Evolutionary conservation across 2,888 invertebrate species (phyloP), one percentile per base, ranked within the genome.

Genomic region (Epinotia ramella): DNA sequence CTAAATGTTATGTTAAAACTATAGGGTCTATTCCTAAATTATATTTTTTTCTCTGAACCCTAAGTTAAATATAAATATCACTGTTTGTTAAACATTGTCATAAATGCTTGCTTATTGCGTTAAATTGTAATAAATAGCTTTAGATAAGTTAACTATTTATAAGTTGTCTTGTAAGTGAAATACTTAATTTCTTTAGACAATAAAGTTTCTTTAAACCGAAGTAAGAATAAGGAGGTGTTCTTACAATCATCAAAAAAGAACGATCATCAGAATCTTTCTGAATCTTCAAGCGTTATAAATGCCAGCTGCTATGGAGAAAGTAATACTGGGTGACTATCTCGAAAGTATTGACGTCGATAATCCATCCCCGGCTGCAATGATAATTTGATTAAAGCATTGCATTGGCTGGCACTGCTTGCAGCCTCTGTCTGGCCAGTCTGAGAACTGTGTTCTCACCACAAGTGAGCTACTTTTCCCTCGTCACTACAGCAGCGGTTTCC

Each of bases 401-500:
- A 53, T 53, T 49, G n/a, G 6, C 53, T 53, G 13, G 16, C n/a
- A 6, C 53, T n/a, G 6, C 53, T n/a, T 6, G 1, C 5, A 53
- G n/a, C n/a, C n/a, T n/a, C 53, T n/a, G 53, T n/a, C 7, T n/a
- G n/a, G 7, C 53, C 53, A n/a, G 53, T n/a, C 4, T 53, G 53
- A n/a, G n/a, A 53, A 53, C 6, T 5, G 9, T 60, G 28, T 40
- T 7, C 7, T n/a, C 28, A 33, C 62, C 6, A 7, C 62, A 9
- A 62, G 33, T 28, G 33, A 16, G 18, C 11, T 69, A 60, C 69
- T 69, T 44, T 69, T 46, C 46, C 20, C 12, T 46, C 24, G 12
- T 46, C 40, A 69, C 69, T 69, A 60, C 46, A 46, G 78, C 80
- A 83, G 83, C 82, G 82, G 80, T 81, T 83, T 82, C 80, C 81